Percentiles rank a stretch among this genome's conserved stretches.
These are phyloP conservation scores for Pelecanoides urinatrix DNA, from an alignment of 2,113 vertebrate genomes.

Conservation along the genomic window DNA sequence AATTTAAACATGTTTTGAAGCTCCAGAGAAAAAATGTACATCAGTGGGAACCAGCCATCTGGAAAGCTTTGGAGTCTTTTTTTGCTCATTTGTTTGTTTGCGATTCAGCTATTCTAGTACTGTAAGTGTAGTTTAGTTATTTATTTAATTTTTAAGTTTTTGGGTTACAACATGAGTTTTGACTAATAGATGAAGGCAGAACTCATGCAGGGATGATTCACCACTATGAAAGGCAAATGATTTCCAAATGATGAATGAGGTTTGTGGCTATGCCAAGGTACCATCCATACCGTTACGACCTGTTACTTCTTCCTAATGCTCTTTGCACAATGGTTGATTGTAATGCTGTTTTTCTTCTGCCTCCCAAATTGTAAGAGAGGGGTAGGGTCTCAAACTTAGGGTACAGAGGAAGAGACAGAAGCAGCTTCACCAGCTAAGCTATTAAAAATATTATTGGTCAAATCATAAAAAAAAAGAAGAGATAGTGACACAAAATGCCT, in stretches of 20 bases:
- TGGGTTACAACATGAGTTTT: background rate
- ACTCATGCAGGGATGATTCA: background rate
- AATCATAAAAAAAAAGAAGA: background rate
- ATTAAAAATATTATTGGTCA: background rate
- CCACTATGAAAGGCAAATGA: background rate
- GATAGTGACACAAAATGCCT: background rate
- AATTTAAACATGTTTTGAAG: conserved; percentile 59
- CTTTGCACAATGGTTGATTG: background rate
- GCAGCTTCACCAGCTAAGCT: background rate
- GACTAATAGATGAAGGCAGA: background rate
- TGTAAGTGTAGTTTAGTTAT: background rate
- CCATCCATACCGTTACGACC: background rate
- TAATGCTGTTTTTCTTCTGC: background rate
- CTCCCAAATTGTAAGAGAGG: background rate
- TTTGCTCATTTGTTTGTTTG: conserved; percentile 65
- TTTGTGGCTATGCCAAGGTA: background rate
- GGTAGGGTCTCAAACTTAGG: background rate
- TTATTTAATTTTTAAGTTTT: conserved; percentile 30
- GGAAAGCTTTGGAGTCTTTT: conserved; percentile 47
- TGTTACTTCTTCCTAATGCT: background rate
- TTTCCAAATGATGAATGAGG: background rate
- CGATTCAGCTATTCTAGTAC: conserved; percentile 12
- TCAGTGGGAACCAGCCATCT: conserved; percentile 61
- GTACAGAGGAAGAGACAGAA: background rate
- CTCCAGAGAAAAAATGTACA: conserved; percentile 9